Base-by-base conservation (phyloP, 2,113 vertebrate genomes). In the Indicator indicator region DNA sequence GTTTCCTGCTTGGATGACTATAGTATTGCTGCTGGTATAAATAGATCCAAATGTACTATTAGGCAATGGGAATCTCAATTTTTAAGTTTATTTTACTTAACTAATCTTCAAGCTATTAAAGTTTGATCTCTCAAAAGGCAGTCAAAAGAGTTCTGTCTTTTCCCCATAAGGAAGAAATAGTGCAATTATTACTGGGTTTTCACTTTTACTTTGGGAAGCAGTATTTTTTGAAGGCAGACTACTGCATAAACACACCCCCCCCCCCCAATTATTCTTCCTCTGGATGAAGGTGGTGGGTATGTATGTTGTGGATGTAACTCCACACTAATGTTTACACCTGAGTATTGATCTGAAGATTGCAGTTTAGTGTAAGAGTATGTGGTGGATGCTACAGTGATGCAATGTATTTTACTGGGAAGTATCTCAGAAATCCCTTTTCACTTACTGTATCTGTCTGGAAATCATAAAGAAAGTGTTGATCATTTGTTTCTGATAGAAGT, bases 1-100 rank as follows among this genome's bases (percentile, higher is more conserved):
- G 50, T 82, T 93, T 89, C n/a, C 70, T 94, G 77, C 74, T 79
- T 89, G 92, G 55, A 83, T 86, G 65, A 68, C 33, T 88, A 27
- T 3, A 2, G n/a, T 44, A 75, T 79, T 93, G 63, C 88, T 75
- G 54, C 44, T 82, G 55, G 50, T 89, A 58, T 80, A 86, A 89
- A 59, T 64, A 71, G 40, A n/a, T 86, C 83, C 80, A 73, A 88
- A 76, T 11, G 18, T 56, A 84, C 32, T 65, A 52, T 68, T 59
- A 60, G 70, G 16, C 40, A 72, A 78, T 30, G 38, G 11, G 44
- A 90, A 52, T 81, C 38, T 81, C 73, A 71, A 27, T 50, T 82
- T 78, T 84, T 42, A 92, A 50, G 50, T 78, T 89, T 12, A 70
- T 74, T 88, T 94, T 72, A 74, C 69, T 8, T 71, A 71, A 90